Conservation (phyloP, 2,888 invertebrate genomes). For the Drosophila sordidula region DNA sequence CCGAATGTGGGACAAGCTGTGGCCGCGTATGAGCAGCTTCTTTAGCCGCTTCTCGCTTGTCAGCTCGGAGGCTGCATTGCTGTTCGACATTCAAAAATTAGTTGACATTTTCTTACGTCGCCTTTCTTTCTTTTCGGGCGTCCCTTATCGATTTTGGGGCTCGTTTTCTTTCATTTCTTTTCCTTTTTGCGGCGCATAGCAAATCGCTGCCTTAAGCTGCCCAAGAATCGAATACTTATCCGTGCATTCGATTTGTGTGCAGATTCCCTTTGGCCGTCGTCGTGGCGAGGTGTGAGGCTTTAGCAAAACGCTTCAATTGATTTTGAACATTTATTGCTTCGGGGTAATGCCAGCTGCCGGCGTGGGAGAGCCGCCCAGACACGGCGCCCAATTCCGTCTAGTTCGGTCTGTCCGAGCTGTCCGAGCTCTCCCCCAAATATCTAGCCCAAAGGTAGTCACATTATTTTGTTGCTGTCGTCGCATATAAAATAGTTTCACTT, state of each 20-base stretch:
- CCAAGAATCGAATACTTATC: slow-evolving; percentile 56
- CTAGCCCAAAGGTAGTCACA: slow-evolving; percentile 62
- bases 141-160: slow-evolving; percentile 67
- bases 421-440: background rate
- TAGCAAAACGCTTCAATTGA: slow-evolving; percentile 80
- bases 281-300: slow-evolving; percentile 63
- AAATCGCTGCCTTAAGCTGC: slow-evolving; percentile 73
- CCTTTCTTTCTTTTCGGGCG: slow-evolving; percentile 30
- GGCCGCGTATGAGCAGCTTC: slow-evolving; percentile 44
- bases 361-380: slow-evolving; percentile 60
- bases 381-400: slow-evolving; percentile 16
- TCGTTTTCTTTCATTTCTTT: too few relatives aligned
- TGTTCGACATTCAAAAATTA: slow-evolving; percentile 71
- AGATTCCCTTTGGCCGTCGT: background rate
- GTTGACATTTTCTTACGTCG: slow-evolving; percentile 60
- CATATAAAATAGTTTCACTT: slow-evolving; percentile 71
- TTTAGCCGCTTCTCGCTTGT: background rate
- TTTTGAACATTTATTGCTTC: slow-evolving; percentile 81
- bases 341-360: slow-evolving; percentile 58
- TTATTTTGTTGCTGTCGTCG: slow-evolving; percentile 64
- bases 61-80: slow-evolving; percentile 23
- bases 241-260: slow-evolving; percentile 50
- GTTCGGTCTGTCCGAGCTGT: background rate
- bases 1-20: slow-evolving; percentile 45
- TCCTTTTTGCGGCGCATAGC: slow-evolving; percentile 41